phyloP scores from a whole-genome alignment of 2,888 invertebrate genomes.

The Leucophenga maculata region DNA sequence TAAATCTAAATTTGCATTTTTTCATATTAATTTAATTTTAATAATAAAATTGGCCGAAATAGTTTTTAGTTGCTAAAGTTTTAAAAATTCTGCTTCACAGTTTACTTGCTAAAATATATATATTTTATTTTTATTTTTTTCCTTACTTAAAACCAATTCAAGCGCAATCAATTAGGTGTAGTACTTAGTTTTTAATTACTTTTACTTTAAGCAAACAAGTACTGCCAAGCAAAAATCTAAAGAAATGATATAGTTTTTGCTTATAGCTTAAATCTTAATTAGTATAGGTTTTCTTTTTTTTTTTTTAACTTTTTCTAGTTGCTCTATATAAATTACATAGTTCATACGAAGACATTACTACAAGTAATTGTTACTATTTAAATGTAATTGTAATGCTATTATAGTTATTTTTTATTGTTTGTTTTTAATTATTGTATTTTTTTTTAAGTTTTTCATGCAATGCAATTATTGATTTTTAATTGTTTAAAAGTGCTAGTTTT shows the following conservation, averaged over 20 bases:
- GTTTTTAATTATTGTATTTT: constrained; percentile 43
- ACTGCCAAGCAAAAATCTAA: constrained; percentile 31
- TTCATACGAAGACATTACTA: neutral
- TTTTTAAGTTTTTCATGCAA: neutral
- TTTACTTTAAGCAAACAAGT: constrained; percentile 3
- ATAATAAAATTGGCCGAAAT: constrained; percentile 6
- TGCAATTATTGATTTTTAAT: too few relatives aligned
- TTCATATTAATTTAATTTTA: too few relatives aligned
- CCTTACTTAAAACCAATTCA: constrained; percentile 9
- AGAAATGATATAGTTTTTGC: constrained; percentile 22
- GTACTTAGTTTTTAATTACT: neutral
- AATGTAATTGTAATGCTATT: neutral
- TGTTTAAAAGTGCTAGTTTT: too few relatives aligned
- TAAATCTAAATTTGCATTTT: neutral
- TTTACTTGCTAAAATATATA: constrained; percentile 8
- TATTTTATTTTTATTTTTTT: neutral
- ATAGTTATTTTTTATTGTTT: constrained; percentile 43
- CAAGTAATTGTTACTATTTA: neutral
- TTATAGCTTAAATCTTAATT: neutral
- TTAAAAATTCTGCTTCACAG: neutral
- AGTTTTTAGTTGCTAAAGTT: neutral
- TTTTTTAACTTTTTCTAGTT: constrained; percentile 5
- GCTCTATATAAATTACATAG: constrained; percentile 27
- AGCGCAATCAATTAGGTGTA: neutral
- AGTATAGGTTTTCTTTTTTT: constrained; percentile 22